Percentiles rank a stretch among this genome's conserved stretches.
phyloP scores from a whole-genome alignment of 1,140 invertebrate species.

The Sipha flava region DNA sequence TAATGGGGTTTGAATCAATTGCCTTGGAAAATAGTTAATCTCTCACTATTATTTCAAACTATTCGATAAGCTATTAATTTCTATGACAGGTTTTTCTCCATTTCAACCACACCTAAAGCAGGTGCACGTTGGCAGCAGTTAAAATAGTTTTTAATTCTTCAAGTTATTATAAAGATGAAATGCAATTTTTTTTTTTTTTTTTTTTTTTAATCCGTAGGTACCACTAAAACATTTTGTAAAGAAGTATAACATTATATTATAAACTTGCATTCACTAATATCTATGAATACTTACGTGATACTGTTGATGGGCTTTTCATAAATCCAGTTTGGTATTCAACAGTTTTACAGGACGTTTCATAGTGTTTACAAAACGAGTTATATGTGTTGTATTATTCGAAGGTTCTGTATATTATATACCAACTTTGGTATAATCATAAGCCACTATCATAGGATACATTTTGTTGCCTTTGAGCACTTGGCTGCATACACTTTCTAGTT shows the following conservation, averaged over 20 bases:
- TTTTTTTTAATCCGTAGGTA: constrained; percentile 3
- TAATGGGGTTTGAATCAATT: too few relatives aligned
- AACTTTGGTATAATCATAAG: constrained; percentile 55
- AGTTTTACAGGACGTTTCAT: constrained; percentile 64
- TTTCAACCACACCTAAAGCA: too few relatives aligned
- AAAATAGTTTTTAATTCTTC: too few relatives aligned
- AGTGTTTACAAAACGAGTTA: constrained; percentile 17
- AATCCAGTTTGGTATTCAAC: constrained; percentile 51
- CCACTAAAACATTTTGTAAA: constrained; percentile 25
- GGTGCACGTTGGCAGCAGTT: too few relatives aligned
- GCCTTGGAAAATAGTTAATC: too few relatives aligned
- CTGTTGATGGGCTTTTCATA: constrained; percentile 53
- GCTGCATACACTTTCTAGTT: constrained; percentile 68
- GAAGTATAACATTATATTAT: background rate
- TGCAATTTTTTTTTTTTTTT: too few relatives aligned
- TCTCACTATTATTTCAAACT: too few relatives aligned
- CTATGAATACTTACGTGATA: constrained; percentile 55
- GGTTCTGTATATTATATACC: constrained; percentile 65
- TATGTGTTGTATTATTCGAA: constrained; percentile 47
- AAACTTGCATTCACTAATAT: background rate
- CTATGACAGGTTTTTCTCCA: too few relatives aligned
- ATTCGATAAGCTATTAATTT: too few relatives aligned
- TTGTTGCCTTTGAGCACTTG: constrained; percentile 62
- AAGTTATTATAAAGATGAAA: too few relatives aligned
- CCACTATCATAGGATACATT: constrained; percentile 68